phyloP scores from a whole-genome alignment of 1,140 invertebrate species.

The Doryteuthis pealeii region DNA sequence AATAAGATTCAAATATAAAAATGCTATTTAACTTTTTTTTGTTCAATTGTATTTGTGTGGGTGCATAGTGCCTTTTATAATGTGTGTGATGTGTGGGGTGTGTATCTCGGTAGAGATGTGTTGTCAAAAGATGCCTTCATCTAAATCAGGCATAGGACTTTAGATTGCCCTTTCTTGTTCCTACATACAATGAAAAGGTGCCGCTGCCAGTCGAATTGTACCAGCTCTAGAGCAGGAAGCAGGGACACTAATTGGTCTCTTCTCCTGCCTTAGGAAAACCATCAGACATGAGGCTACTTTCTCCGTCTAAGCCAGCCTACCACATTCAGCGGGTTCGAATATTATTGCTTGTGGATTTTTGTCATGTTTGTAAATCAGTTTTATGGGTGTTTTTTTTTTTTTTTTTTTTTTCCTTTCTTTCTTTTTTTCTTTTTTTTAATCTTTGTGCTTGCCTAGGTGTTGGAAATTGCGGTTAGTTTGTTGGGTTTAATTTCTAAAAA shows the following conservation, averaged over 20 bases:
- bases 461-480: background rate
- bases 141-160: background rate
- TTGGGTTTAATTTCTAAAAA: conserved; percentile 2
- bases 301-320: background rate
- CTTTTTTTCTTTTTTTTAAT: background rate
- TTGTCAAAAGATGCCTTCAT: too few relatives aligned
- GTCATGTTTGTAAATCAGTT: conserved; percentile 8
- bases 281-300: background rate
- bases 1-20: too few relatives aligned
- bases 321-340: conserved; percentile 5
- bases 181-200: background rate
- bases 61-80: too few relatives aligned
- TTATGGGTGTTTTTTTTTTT: conserved; percentile 10
- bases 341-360: conserved; percentile 10
- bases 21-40: too few relatives aligned
- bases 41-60: too few relatives aligned
- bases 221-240: background rate
- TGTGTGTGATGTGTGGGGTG: too few relatives aligned
- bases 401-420: background rate
- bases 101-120: too few relatives aligned
- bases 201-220: background rate
- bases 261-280: too few relatives aligned
- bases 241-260: too few relatives aligned
- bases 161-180: conserved; percentile 7
- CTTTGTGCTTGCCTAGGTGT: conserved; percentile 8